Percentiles rank a stretch among this genome's conserved stretches.
Conservation (phyloP, 1,140 invertebrate genomes). For the Phenacoccus solenopsis region DNA sequence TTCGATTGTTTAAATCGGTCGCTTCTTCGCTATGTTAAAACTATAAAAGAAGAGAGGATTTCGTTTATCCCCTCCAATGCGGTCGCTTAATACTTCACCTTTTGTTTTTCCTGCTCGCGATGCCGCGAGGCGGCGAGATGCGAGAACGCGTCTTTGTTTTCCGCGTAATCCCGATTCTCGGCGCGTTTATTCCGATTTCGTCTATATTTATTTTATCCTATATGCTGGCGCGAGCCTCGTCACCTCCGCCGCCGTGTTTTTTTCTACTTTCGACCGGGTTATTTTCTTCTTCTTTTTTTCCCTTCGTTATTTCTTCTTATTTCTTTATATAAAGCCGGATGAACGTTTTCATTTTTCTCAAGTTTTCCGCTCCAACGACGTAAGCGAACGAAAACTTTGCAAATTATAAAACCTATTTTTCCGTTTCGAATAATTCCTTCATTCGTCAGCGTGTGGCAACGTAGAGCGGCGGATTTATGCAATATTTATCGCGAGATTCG, state of each 20-base stretch:
- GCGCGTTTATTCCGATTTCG: neutral
- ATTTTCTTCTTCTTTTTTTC: slow-evolving; percentile 6
- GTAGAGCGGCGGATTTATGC: neutral
- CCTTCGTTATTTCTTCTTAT: neutral
- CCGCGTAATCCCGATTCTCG: neutral
- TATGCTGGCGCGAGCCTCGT: neutral
- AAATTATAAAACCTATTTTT: slow-evolving; percentile 12
- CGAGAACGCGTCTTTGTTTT: neutral
- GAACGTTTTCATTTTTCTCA: slow-evolving; percentile 10
- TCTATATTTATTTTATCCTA: neutral
- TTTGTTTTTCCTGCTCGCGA: slow-evolving; percentile 9
- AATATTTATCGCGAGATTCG: neutral
- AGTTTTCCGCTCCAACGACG: slow-evolving; percentile 1
- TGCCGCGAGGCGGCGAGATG: too few species aligned
- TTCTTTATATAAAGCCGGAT: neutral
- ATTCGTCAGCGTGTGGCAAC: too few species aligned
- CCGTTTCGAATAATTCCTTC: slow-evolving; percentile 7
- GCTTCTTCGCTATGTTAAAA: slow-evolving; percentile 12
- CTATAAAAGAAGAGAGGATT: slow-evolving; percentile 9
- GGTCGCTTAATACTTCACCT: slow-evolving; percentile 8
- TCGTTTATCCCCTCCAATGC: slow-evolving; percentile 13
- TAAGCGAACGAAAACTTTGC: neutral
- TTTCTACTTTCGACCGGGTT: neutral
- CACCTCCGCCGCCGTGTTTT: neutral
- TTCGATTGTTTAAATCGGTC: slow-evolving; percentile 14